Evolutionary conservation across 2,113 vertebrate species (phyloP).

Genomic region (Hydropotes inermis): DNA sequence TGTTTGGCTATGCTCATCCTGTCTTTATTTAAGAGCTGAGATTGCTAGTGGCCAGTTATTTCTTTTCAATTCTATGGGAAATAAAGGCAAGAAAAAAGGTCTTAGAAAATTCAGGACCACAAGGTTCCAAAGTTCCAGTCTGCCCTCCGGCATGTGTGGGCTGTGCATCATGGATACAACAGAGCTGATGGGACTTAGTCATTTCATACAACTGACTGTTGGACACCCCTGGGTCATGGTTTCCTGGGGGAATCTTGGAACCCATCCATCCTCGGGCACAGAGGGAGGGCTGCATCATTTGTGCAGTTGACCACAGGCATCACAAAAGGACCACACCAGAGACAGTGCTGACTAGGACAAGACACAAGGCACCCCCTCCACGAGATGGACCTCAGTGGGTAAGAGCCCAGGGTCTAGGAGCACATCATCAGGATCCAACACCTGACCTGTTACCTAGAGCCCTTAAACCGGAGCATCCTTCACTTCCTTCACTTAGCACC

Average conservation of each 20-base stretch:
- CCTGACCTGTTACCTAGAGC: background rate
- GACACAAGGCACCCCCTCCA: background rate
- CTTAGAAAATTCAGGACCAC: background rate
- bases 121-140: background rate
- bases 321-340: background rate
- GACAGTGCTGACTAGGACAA: background rate
- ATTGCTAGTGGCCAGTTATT: background rate
- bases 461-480: background rate
- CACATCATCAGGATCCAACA: background rate
- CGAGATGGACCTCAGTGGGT: background rate
- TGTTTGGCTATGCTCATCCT: background rate
- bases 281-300: background rate
- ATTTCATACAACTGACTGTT: background rate
- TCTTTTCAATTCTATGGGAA: background rate
- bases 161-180: background rate
- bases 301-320: background rate
- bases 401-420: background rate
- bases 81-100: background rate
- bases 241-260: background rate
- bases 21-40: background rate
- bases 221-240: background rate
- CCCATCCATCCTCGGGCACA: background rate
- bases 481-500: too few relatives aligned
- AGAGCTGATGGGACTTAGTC: background rate
- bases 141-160: too few relatives aligned